A percentile compares a stretch with the other conserved stretches of the same genome.
These are phyloP conservation scores for Atractosteus spatula DNA, from an alignment of 2,113 vertebrate genomes.

Conservation along the genomic window DNA sequence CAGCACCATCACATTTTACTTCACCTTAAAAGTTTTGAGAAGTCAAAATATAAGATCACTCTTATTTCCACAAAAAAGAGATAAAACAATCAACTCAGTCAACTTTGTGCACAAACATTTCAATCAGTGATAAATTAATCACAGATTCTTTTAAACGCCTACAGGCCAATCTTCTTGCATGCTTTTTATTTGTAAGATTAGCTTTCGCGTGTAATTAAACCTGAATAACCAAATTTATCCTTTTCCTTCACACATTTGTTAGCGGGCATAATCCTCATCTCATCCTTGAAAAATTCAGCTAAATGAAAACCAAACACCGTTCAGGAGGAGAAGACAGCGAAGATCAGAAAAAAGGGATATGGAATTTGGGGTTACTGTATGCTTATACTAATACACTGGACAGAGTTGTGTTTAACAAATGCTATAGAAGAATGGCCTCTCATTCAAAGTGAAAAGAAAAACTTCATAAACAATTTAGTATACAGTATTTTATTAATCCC, in stretches of 20 bases:
- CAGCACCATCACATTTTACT: too few species aligned
- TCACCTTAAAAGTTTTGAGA: too few species aligned
- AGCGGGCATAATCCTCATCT: conserved; percentile 30
- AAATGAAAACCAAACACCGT: conserved; percentile 36
- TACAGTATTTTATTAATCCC: too few species aligned
- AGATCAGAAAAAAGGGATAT: conserved; percentile 33
- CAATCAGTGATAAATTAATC: too few species aligned
- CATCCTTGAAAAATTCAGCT: conserved; percentile 38
- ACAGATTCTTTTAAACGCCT: background rate
- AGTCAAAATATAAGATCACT: too few species aligned
- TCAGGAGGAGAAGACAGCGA: conserved; percentile 17
- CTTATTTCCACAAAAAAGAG: too few species aligned
- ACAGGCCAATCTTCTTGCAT: background rate
- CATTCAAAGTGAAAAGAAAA: background rate
- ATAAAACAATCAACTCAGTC: too few species aligned
- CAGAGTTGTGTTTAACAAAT: conserved; percentile 48
- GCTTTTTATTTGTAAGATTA: background rate
- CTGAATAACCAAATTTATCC: background rate
- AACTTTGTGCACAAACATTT: too few species aligned
- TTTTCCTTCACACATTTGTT: background rate
- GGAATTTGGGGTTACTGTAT: conserved; percentile 36
- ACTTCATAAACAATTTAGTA: too few species aligned
- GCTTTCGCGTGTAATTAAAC: conserved; percentile 1
- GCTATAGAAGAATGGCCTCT: conserved; percentile 35
- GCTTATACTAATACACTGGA: conserved; percentile 42